Evolutionary conservation across 2,888 invertebrate species (phyloP).

Genomic region (Seira ritae): DNA sequence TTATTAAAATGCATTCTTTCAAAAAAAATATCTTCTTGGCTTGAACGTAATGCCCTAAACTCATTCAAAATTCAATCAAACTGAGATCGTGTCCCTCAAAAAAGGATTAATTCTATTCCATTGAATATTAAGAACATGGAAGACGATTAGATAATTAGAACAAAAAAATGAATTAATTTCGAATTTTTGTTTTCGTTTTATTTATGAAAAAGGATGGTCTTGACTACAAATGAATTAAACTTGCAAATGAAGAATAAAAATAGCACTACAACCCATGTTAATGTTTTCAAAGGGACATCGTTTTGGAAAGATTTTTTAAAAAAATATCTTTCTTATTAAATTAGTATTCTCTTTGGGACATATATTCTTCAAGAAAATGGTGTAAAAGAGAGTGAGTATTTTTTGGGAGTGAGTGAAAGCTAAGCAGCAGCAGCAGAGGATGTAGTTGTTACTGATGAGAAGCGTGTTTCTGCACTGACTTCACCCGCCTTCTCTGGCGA

Average conservation of each 20-base stretch:
- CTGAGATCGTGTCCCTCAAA: background rate
- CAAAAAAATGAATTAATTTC: background rate
- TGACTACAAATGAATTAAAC: too few species aligned
- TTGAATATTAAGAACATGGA: background rate
- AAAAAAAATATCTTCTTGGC: background rate
- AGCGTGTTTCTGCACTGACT: slow-evolving; percentile 11
- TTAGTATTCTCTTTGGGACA: background rate
- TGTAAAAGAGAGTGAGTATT: background rate
- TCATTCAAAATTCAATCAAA: background rate
- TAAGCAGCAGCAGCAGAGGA: background rate
- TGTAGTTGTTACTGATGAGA: background rate
- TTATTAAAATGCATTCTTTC: background rate
- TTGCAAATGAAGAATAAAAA: slow-evolving; percentile 9
- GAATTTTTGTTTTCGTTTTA: too few species aligned
- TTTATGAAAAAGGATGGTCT: background rate
- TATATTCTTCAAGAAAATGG: background rate
- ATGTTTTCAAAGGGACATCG: background rate
- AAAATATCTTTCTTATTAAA: background rate
- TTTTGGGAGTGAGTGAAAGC: background rate
- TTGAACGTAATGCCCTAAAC: background rate
- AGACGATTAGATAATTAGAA: too few species aligned
- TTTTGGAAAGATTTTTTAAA: background rate
- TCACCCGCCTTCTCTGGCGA: background rate
- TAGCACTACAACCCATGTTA: background rate
- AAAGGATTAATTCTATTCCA: background rate